These are phyloP conservation scores for Dynastes hyllus DNA, from an alignment of 2,888 invertebrate genomes.

Conservation along the genomic window DNA sequence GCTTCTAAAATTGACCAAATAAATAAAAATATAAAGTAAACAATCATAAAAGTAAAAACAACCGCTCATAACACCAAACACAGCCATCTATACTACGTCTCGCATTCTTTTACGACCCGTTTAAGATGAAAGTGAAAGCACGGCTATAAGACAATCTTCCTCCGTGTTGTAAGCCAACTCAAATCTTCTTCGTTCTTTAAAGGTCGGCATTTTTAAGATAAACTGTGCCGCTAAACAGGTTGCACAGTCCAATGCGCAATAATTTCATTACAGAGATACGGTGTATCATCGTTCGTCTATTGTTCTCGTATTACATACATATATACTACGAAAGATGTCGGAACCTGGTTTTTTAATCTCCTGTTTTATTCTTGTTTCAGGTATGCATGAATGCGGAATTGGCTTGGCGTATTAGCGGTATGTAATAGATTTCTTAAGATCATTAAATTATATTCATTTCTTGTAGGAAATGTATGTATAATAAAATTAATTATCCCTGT, in stretches of 20 bases:
- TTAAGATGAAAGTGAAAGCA: conserved; percentile 18
- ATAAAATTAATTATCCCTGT: not conserved
- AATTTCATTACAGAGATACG: not conserved
- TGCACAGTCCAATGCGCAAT: not conserved
- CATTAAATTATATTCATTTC: not conserved
- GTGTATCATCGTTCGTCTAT: not conserved
- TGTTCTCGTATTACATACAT: conserved; percentile 4
- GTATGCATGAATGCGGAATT: conserved; percentile 20
- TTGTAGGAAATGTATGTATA: not conserved
- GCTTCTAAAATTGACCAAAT: too few species aligned
- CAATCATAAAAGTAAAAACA: too few species aligned
- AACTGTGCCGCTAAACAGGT: conserved; percentile 26
- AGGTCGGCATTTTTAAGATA: conserved; percentile 32
- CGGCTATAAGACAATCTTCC: conserved; percentile 6
- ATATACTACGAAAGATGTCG: not conserved
- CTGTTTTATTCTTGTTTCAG: conserved; percentile 21
- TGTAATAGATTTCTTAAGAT: not conserved
- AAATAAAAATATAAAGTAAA: too few species aligned
- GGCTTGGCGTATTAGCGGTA: not conserved
- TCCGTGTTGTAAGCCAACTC: not conserved
- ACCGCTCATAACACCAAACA: not conserved
- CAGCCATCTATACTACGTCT: not conserved
- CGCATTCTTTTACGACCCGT: conserved; percentile 7
- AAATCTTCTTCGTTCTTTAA: conserved; percentile 14
- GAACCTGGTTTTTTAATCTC: conserved; percentile 3